Evolutionary conservation across 2,797 vertebrate species (phyloP).

Genomic region (Myripristis jacobus): DNA sequence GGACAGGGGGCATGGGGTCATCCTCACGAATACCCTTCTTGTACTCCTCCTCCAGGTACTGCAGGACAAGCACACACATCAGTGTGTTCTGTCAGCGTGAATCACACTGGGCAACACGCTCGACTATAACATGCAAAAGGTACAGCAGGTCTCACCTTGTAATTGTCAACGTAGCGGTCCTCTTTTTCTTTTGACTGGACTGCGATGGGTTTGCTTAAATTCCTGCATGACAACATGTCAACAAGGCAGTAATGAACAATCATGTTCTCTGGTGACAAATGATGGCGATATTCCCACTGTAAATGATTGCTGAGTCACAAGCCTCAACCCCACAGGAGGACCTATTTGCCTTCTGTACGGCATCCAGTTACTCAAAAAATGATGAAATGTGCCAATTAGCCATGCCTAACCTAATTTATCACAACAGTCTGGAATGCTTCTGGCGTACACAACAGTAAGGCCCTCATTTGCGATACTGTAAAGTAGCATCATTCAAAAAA

Average conservation of each 20-base stretch:
- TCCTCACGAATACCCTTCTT: slow-evolving; percentile 95
- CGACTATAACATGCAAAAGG: neutral
- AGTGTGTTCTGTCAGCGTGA: neutral
- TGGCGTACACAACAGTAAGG: neutral
- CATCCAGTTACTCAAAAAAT: slow-evolving; percentile 2
- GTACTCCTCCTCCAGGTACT: slow-evolving; percentile 98
- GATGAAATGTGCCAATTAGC: neutral
- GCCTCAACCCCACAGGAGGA: neutral
- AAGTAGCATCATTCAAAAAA: neutral
- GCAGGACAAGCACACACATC: slow-evolving; percentile 18
- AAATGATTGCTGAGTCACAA: neutral
- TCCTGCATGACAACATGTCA: slow-evolving; percentile 81
- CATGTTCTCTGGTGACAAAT: neutral
- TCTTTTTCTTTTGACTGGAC: slow-evolving; percentile 99
- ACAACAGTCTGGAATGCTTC: neutral
- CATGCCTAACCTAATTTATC: slow-evolving; percentile 5
- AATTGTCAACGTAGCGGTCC: slow-evolving; percentile 97
- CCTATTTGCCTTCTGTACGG: neutral
- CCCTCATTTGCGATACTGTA: neutral
- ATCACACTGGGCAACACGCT: neutral
- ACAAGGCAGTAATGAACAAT: neutral
- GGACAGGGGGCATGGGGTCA: slow-evolving; percentile 98
- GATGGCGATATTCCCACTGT: no score
- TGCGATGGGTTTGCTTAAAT: slow-evolving; percentile 95
- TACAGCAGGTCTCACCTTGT: slow-evolving; percentile 83